Percentiles rank a stretch among this genome's conserved stretches.
These are phyloP conservation scores for Melipona quadrifasciata DNA, from an alignment of 1,140 invertebrate species.

Conservation along the genomic window DNA sequence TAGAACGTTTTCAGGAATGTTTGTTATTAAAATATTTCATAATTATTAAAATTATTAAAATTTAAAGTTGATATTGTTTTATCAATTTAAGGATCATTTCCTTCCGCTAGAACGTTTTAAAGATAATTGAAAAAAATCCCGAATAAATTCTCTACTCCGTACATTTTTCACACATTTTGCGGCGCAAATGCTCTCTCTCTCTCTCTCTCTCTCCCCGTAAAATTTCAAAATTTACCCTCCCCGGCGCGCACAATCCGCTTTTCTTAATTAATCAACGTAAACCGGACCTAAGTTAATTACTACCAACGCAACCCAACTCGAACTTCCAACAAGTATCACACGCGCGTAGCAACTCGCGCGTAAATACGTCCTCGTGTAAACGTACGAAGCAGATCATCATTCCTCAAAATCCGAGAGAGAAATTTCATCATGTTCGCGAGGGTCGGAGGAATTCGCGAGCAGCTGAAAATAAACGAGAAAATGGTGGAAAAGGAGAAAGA, in stretches of 20 bases:
- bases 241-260: not conserved
- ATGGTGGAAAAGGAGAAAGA: not conserved
- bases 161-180: not conserved
- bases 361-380: not conserved
- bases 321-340: not conserved
- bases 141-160: not conserved
- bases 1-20: not conserved
- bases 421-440: not conserved
- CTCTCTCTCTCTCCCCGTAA: no score
- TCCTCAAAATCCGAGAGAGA: fast-evolving
- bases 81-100: no score
- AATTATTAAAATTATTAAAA: no score
- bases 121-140: not conserved
- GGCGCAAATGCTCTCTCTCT: no score
- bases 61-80: no score
- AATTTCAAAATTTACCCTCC: not conserved
- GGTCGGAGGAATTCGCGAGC: not conserved
- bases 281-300: not conserved
- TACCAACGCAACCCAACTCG: not conserved
- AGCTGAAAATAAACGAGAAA: not conserved
- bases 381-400: not conserved
- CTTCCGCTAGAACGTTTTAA: not conserved
- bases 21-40: not conserved
- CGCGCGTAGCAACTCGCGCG: not conserved
- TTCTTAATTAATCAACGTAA: not conserved